A percentile compares a stretch with the other conserved stretches of the same genome.
Conservation (phyloP, 2,888 invertebrate species). For the Andrena bicolor region DNA sequence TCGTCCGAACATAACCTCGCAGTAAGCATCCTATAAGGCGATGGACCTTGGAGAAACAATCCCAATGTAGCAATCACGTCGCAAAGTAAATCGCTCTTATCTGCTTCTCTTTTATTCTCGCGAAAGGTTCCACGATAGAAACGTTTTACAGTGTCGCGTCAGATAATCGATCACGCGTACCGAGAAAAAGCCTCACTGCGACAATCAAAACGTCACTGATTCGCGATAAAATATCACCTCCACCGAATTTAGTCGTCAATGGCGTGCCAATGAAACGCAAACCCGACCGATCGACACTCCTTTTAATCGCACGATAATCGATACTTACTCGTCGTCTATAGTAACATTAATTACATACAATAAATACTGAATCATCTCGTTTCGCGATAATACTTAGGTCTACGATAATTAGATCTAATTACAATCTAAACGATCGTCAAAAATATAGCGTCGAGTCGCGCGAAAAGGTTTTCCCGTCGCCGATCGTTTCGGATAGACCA, state of each 20-base stretch:
- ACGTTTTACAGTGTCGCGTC: neutral
- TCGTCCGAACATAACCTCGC: conserved; percentile 8
- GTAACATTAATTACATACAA: conserved; percentile 62
- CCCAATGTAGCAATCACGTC: conserved; percentile 5
- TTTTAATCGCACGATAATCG: conserved; percentile 44
- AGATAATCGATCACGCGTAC: too few relatives aligned
- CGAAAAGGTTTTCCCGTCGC: conserved; percentile 30
- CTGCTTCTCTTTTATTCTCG: neutral
- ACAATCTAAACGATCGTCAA: conserved; percentile 58
- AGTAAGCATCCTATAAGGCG: conserved; percentile 9
- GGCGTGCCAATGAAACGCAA: conserved; percentile 27
- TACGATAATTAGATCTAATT: conserved; percentile 56
- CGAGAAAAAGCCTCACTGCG: too few relatives aligned
- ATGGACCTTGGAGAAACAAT: conserved; percentile 17
- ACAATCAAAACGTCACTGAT: neutral
- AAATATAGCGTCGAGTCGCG: conserved; percentile 44
- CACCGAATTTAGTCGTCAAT: neutral
- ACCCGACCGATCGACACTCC: conserved; percentile 27
- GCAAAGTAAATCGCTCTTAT: conserved; percentile 7
- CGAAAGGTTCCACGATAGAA: conserved; percentile 4
- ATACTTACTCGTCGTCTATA: conserved; percentile 50
- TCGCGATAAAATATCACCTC: neutral
- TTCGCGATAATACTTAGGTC: conserved; percentile 39
- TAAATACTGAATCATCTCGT: conserved; percentile 57
- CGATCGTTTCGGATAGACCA: conserved; percentile 38